These are phyloP conservation scores for Pelusios castaneus DNA, from an alignment of 2,113 vertebrate species.

Conservation along the genomic window DNA sequence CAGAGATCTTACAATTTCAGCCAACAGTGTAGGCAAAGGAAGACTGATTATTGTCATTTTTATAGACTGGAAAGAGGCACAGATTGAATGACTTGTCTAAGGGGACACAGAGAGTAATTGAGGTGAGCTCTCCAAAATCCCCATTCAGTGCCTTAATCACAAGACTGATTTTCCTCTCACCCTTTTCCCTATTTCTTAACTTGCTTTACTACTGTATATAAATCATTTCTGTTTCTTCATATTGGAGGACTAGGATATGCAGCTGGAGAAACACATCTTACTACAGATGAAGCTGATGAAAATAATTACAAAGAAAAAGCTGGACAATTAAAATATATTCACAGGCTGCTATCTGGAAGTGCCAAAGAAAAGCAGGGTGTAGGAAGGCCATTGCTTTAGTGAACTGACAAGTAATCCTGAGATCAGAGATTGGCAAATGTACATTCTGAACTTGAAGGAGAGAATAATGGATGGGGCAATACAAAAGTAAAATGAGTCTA, in stretches of 20 bases:
- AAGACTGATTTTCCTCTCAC: neutral
- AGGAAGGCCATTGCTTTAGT: neutral
- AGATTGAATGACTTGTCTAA: neutral
- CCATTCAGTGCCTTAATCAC: neutral
- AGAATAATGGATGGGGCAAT: neutral
- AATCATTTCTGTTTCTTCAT: neutral
- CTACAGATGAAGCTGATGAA: neutral
- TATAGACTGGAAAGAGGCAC: neutral
- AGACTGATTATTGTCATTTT: neutral
- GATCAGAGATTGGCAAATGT: neutral
- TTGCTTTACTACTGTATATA: neutral
- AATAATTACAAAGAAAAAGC: neutral
- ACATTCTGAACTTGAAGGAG: neutral
- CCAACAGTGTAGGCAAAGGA: neutral
- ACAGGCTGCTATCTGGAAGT: neutral
- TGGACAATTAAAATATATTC: neutral
- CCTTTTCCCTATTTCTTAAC: neutral
- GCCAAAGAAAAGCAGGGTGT: neutral
- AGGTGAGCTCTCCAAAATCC: neutral
- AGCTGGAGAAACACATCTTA: neutral
- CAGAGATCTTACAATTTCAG: neutral
- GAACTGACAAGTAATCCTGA: neutral
- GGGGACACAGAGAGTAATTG: neutral
- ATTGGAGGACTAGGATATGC: fast-evolving
- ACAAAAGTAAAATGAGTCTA: neutral